phyloP scores from a whole-genome alignment of 2,888 invertebrate genomes.

The Drosophila mercatorum region DNA sequence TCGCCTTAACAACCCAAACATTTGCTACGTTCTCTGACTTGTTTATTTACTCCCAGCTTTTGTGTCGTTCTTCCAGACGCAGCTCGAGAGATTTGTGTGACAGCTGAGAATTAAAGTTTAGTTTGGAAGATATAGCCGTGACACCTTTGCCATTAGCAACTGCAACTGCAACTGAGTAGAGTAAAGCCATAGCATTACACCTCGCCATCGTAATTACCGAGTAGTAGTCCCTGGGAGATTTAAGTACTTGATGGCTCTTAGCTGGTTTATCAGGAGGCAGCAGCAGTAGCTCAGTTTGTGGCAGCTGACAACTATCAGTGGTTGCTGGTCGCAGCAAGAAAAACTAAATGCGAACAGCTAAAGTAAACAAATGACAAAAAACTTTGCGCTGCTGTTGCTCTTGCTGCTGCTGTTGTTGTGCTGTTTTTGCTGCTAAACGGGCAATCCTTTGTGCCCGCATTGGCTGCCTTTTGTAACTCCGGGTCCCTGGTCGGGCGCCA shows the following conservation, averaged over 20 bases:
- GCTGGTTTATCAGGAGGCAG: conserved; percentile 41
- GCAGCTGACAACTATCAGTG: conserved; percentile 69
- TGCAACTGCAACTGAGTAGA: neutral
- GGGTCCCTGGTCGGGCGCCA: conserved; percentile 28
- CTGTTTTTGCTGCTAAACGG: conserved; percentile 62
- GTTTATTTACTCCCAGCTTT: neutral
- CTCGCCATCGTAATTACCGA: conserved; percentile 45
- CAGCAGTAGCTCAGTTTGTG: conserved; percentile 56
- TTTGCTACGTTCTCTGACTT: neutral
- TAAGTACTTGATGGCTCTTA: conserved; percentile 37
- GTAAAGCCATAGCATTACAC: conserved; percentile 19
- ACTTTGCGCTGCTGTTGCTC: conserved; percentile 34
- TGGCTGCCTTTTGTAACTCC: conserved; percentile 25
- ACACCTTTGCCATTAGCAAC: conserved; percentile 10
- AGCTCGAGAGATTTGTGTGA: conserved; percentile 6
- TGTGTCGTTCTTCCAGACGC: neutral
- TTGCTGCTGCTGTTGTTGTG: conserved; percentile 34
- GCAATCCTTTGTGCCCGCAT: conserved; percentile 71
- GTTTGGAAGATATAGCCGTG: neutral
- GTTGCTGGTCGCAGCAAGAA: conserved; percentile 48
- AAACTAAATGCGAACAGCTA: conserved; percentile 62
- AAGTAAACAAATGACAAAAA: conserved; percentile 69
- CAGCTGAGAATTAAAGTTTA: neutral
- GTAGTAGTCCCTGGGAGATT: conserved; percentile 33
- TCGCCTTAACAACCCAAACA: neutral